These are phyloP conservation scores for Crioceris asparagi DNA, from an alignment of 2,888 invertebrate genomes.

Conservation along the genomic window DNA sequence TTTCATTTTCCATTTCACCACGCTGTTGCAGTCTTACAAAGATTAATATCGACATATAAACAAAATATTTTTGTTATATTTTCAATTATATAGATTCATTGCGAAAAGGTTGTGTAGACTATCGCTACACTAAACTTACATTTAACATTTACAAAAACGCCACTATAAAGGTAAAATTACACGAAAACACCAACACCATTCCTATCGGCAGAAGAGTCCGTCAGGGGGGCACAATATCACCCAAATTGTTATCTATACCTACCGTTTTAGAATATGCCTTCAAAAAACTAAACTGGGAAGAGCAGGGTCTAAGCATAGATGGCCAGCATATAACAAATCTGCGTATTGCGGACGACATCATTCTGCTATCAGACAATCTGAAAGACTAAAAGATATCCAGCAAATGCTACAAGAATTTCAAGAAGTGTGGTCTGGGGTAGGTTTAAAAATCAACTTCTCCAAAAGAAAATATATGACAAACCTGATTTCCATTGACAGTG, in stretches of 20 bases:
- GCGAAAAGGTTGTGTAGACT: no score
- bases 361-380: not conserved
- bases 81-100: no score
- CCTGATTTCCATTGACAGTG: no score
- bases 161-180: not conserved
- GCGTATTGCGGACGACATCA: not conserved
- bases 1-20: no score
- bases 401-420: not conserved
- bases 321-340: not conserved
- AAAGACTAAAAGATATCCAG: no score
- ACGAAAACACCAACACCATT: not conserved
- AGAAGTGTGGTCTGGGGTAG: not conserved
- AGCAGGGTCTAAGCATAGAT: not conserved
- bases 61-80: no score
- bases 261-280: not conserved
- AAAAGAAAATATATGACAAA: not conserved
- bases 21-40: no score
- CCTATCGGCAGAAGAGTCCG: not conserved
- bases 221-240: not conserved
- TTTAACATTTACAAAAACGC: constrained; percentile 1
- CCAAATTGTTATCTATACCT: not conserved
- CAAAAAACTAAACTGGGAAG: constrained; percentile 1
- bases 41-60: no score
- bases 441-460: not conserved
- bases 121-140: no score